Conservation (phyloP, 2,797 vertebrate genomes). For the Danio tinwini region DNA sequence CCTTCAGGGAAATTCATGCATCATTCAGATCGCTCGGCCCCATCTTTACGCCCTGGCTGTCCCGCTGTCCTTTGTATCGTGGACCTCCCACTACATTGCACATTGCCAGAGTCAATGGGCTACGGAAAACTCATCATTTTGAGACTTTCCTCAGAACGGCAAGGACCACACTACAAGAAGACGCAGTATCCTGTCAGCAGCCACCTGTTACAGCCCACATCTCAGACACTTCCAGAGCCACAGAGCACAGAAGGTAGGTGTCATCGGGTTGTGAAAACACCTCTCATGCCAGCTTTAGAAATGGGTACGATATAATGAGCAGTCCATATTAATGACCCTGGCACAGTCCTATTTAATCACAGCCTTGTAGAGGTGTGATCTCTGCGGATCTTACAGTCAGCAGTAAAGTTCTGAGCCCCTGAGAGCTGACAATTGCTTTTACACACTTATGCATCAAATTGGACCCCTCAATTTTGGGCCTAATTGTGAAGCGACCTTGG, state of each 20-base stretch:
- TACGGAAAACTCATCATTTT: conserved; percentile 44
- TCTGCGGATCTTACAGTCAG: conserved; percentile 23
- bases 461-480: background rate
- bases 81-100: conserved; percentile 25
- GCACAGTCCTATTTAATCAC: conserved; percentile 32
- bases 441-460: background rate
- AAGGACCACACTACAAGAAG: conserved; percentile 54
- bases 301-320: conserved; percentile 44
- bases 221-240: conserved; percentile 53
- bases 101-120: conserved; percentile 26
- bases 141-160: conserved; percentile 36
- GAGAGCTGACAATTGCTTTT: conserved; percentile 4
- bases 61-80: conserved; percentile 19
- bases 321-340: conserved; percentile 48
- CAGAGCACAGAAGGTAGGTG: conserved; percentile 56
- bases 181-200: conserved; percentile 62
- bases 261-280: conserved; percentile 53
- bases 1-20: conserved; percentile 35
- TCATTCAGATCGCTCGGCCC: conserved; percentile 40
- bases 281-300: conserved; percentile 58
- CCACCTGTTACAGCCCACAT: conserved; percentile 68
- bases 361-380: conserved; percentile 20
- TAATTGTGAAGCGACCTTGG: background rate
- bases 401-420: conserved; percentile 13
- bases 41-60: conserved; percentile 3